phyloP scores from a whole-genome alignment of 2,888 invertebrate species.

The Celastrina argiolus region DNA sequence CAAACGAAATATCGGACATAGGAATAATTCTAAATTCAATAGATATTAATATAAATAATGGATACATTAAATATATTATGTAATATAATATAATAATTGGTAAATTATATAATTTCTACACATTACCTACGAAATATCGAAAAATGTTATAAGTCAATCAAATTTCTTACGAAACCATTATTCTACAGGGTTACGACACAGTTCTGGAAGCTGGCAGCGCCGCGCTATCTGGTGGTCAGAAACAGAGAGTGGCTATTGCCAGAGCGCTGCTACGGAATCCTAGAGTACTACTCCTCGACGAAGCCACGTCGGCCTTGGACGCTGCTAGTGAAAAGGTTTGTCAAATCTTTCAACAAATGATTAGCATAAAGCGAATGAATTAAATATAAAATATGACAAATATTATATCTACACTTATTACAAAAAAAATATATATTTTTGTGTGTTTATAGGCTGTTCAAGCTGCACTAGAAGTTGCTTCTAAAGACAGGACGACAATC shows the following conservation, averaged over 20 bases:
- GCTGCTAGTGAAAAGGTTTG: constrained; percentile 83
- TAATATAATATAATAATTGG: too few species aligned
- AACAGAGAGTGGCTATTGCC: constrained; percentile 85
- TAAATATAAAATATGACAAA: too few species aligned
- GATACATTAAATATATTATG: too few species aligned
- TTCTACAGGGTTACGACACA: constrained; percentile 81
- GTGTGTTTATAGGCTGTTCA: constrained; percentile 80
- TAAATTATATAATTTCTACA: neutral
- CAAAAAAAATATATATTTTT: neutral
- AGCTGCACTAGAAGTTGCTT: constrained; percentile 87
- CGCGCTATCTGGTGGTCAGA: constrained; percentile 85
- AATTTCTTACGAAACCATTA: too few species aligned
- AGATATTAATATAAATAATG: too few species aligned
- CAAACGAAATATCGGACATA: too few species aligned
- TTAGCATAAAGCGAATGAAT: too few species aligned
- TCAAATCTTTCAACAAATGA: neutral
- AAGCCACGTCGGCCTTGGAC: constrained; percentile 85
- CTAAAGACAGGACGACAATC: constrained; percentile 86
- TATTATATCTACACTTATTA: too few species aligned
- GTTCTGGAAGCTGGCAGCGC: constrained; percentile 81
- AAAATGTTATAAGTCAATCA: neutral
- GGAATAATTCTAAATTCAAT: too few species aligned
- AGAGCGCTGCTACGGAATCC: constrained; percentile 82
- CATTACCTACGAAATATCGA: neutral
- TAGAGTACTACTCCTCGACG: constrained; percentile 80